A percentile compares a stretch with the other conserved stretches of the same genome.
phyloP scores from a whole-genome alignment of 2,888 invertebrate species.

The Latrodectus hesperus region DNA sequence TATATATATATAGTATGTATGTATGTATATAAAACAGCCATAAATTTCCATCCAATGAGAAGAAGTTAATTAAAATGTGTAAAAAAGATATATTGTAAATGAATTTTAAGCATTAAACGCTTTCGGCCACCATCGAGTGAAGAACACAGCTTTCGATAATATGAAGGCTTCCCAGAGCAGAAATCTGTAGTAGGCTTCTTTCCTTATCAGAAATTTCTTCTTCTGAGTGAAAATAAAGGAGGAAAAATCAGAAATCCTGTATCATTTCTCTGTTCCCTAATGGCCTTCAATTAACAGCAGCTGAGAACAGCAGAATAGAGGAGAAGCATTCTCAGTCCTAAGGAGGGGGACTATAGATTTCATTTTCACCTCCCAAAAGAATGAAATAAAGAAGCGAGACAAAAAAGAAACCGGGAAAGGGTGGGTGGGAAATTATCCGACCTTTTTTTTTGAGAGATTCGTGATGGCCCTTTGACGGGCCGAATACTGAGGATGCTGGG shows the following conservation, averaged over 20 bases:
- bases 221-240: neutral
- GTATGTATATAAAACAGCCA: too few relatives aligned
- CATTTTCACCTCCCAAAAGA: constrained; percentile 18
- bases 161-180: too few relatives aligned
- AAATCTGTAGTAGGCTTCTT: too few relatives aligned
- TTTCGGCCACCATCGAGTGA: too few relatives aligned
- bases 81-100: too few relatives aligned
- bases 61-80: too few relatives aligned
- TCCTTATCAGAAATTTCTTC: too few relatives aligned
- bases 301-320: neutral
- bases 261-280: constrained; percentile 21
- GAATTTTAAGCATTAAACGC: too few relatives aligned
- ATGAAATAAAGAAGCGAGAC: neutral
- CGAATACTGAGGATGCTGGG: constrained; percentile 38
- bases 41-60: too few relatives aligned
- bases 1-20: too few relatives aligned
- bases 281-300: constrained; percentile 59
- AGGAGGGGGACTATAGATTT: constrained; percentile 43
- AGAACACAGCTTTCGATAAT: too few relatives aligned
- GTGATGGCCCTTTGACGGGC: constrained; percentile 45
- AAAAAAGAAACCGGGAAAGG: constrained; percentile 4
- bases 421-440: constrained; percentile 14
- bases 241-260: neutral
- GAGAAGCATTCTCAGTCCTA: too few relatives aligned
- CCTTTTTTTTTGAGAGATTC: constrained; percentile 21